A percentile compares a stretch with the other conserved stretches of the same genome.
Conservation (phyloP, 2,888 invertebrate genomes). For the Drosophila engyochracea region DNA sequence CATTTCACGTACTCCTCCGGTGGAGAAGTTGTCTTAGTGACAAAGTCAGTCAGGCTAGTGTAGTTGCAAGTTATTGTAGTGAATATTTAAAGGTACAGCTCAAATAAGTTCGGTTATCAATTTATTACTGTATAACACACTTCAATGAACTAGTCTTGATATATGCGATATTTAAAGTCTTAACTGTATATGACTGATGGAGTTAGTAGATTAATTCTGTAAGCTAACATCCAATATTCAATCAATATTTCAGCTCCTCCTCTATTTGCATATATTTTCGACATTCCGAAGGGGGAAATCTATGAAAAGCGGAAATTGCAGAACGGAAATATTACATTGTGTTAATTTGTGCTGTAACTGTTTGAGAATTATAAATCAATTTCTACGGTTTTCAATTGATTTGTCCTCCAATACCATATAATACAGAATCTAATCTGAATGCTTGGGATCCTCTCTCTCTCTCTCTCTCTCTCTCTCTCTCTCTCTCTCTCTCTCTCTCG, state of each 20-base stretch:
- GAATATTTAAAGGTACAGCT: neutral
- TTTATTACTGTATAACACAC: neutral
- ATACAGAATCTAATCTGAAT: neutral
- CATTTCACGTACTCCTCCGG: neutral
- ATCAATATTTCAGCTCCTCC: neutral
- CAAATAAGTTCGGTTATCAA: neutral
- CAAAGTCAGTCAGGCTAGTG: neutral
- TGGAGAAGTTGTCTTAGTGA: neutral
- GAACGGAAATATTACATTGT: neutral
- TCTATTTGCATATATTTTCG: neutral
- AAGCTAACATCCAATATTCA: neutral
- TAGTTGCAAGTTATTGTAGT: neutral
- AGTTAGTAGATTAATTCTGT: neutral
- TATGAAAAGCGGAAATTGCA: neutral
- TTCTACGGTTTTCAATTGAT: neutral
- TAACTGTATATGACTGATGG: neutral
- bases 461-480: neutral
- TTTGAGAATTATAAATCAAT: neutral
- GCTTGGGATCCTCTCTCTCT: neutral
- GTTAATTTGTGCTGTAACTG: neutral
- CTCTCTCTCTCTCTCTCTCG: neutral
- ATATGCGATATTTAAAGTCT: neutral
- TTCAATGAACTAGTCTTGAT: neutral
- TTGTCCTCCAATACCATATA: neutral
- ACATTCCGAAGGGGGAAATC: neutral